These are phyloP conservation scores for Echinarachnius parma DNA, from an alignment of 53 echinoderm and acorn worm species.

Conservation along the genomic window DNA sequence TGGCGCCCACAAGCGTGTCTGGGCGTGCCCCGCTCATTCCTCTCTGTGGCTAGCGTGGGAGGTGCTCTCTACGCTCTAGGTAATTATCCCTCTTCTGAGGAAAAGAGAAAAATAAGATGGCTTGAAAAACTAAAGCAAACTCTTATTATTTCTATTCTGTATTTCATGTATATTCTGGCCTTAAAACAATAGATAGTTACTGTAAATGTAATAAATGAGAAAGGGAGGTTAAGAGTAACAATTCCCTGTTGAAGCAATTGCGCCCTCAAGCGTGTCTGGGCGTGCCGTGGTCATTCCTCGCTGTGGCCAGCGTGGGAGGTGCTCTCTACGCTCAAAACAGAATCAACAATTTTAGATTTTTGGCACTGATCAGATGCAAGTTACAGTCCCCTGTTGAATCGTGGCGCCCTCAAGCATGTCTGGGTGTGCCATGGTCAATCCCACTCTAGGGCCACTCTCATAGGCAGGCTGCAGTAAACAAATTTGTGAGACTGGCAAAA, in stretches of 20 bases:
- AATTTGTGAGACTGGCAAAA: no score
- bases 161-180: no score
- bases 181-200: no score
- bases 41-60: conserved; percentile 73
- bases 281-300: conserved; percentile 80
- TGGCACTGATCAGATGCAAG: no score
- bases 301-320: conserved; percentile 76
- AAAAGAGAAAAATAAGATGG: no score
- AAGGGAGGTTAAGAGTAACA: conserved; percentile 90
- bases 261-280: conserved; percentile 66
- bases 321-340: conserved; percentile 71
- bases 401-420: conserved; percentile 74
- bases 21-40: conserved; percentile 79
- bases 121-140: no score
- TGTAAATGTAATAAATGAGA: no score
- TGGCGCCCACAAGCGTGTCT: conserved; percentile 77
- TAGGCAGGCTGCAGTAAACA: no score
- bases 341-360: no score
- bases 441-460: no score
- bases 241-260: conserved; percentile 87
- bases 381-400: conserved; percentile 84
- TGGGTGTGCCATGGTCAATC: conserved; percentile 83
- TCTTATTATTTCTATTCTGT: no score
- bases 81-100: conserved; percentile 46
- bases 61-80: conserved; percentile 84